Base-by-base conservation (phyloP, 2,797 vertebrate species). In the Mallotus villosus region DNA sequence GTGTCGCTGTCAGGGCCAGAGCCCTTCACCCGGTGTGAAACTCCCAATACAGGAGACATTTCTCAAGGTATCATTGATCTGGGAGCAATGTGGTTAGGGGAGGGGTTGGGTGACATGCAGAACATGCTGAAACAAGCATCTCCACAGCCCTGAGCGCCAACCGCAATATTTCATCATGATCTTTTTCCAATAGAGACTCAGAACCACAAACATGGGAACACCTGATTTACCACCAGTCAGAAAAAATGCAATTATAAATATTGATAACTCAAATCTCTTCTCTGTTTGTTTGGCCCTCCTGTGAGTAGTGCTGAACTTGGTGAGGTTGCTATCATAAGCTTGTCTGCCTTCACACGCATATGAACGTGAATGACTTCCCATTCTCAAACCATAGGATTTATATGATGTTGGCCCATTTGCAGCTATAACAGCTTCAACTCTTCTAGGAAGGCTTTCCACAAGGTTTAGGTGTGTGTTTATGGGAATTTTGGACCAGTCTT, bases 51-150 rank as follows among this genome's bases (percentile, higher is more conserved):
- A 34, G 71, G 70, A 77, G 77, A 82, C 82, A 87, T 89, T 88
- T 91, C 81, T 91, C 88, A 91, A 83, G 82, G 78, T 72, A 49
- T 74, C 84, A 91, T 89, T 91, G 87, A 92, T 90, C 41, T 87
- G 77, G 74, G 72, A 69, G 69, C 74, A 9, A 9, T 53, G 83
- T 59, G 84, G 78, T 76, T 5, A 73, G 81, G 80, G 80, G 77
- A 41, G 41, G 41, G 41, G 41, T 46, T 46, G 41, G 85, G 78
- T 82, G 87, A 90, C 89, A 88, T 79, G 86, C 78, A 83, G 86
- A 92, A 91, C 86, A 85, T 89, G 90, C 91, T 92, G 90, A 92
- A 90, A 89, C 91, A 89, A 90, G 89, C 90, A 91, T 87, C 87
- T 89, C 89, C 82, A 78, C 75, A 77, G 72, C 73, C 72, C 66